phyloP scores from a whole-genome alignment of 2,888 invertebrate species.

The Rapana venosa region DNA sequence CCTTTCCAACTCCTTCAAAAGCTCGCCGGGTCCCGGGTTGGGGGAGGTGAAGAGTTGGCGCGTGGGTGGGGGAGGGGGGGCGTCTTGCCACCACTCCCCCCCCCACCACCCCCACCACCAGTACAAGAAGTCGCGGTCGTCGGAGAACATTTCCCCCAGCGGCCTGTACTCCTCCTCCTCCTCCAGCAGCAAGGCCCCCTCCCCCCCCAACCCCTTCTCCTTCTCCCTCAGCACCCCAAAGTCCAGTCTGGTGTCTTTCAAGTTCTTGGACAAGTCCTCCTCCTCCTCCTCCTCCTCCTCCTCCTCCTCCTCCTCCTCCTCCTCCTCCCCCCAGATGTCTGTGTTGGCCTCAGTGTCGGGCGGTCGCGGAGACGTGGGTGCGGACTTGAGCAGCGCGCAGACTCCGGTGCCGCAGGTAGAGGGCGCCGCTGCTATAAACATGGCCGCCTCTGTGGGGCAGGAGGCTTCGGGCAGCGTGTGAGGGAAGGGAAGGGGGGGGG shows the following conservation, averaged over 20 bases:
- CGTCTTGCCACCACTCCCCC: conserved; percentile 17
- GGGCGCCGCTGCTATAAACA: neutral
- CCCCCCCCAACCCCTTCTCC: conserved; percentile 63
- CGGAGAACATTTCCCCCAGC: conserved; percentile 61
- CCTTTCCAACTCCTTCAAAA: conserved; percentile 48
- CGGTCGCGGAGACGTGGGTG: neutral
- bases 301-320: neutral
- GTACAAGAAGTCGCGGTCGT: conserved; percentile 64
- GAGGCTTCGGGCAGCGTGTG: neutral
- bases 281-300: conserved; percentile 17
- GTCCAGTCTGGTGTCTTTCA: conserved; percentile 65
- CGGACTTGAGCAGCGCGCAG: conserved; percentile 1
- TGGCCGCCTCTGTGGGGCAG: neutral
- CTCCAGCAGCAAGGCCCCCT: conserved; percentile 38
- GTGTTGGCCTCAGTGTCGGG: neutral
- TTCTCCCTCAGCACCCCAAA: conserved; percentile 67
- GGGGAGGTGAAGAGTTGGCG: conserved; percentile 25
- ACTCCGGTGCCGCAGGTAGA: neutral
- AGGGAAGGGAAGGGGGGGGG: too few relatives aligned
- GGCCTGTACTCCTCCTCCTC: conserved; percentile 47
- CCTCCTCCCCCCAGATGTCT: neutral
- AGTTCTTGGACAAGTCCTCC: conserved; percentile 58
- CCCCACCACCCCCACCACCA: conserved; percentile 33
- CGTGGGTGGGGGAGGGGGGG: conserved; percentile 47
- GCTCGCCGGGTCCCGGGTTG: conserved; percentile 26